Base-by-base conservation (phyloP, 2,888 invertebrate species). In the Tortrix viridana region DNA sequence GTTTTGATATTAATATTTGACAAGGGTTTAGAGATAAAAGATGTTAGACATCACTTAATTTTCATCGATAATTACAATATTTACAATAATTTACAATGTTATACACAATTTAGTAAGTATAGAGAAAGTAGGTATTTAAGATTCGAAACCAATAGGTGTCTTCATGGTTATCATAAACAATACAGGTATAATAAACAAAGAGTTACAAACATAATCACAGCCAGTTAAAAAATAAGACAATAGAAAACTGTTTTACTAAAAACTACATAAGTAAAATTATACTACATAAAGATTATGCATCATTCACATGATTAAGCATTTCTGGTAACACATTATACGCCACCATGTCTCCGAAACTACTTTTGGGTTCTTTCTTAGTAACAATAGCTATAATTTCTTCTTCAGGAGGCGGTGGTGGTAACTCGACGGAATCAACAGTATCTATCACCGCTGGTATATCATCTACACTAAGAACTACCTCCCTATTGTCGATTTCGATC, bases 351-450 rank as follows among this genome's bases (percentile, higher is more conserved):
- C 88, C 88, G 69, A 91, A 90, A 64, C 83, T 73, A 54, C 74
- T 85, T 79, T 90, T 88, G 5, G 89, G 86, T 72, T 92, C 92
- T 67, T 92, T 92, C 67, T 92, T 92, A 18, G 92, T 92, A 43
- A 92, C 87, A 58, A 92, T 92, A 5, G 92, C 88, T 65, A 92
- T 84, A 9, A 92, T 92, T 77, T 92, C 92, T 69, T 92, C 92
- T 71, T 92, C 91, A 5, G 82, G 83, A 12, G 85, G 87, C 0
- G 87, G 91, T 2, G 86, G 89, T 56, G 87, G 90, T 69, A 86
- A 87, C n/a, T 86, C 89, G 47, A 74, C 74, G 74, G 74, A 79
- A 26, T 81, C 69, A 48, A 74, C 74, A 74, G 74, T 79, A 23
- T 81, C 69, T 50, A 89, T 89, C 66, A 82, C 79, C 64, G 85